Evolutionary conservation across 2,113 vertebrate genomes (phyloP), one percentile per base, ranked within the genome.

Genomic region (Otocyon megalotis): DNA sequence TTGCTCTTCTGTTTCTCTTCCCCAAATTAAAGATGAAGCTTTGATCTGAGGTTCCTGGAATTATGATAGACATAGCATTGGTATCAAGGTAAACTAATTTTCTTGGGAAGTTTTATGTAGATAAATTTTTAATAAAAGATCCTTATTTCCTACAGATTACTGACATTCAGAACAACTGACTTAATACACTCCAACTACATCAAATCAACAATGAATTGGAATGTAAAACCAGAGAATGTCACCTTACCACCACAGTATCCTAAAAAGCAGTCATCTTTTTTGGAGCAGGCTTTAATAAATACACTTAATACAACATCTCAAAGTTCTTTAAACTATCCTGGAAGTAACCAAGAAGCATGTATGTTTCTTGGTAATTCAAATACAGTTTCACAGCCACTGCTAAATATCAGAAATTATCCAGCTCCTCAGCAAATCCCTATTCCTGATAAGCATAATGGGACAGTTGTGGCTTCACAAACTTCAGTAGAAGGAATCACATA

Each of bases 191-290:
- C 77, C 72, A 90, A 50, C 26, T 60, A 12, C 50, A 82, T 76
- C 16, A 81, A 54, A 79, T 88, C 60, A 97, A 93, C 56, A 32
- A 99, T 99, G 99, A 98, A 98, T 89, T 99, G 99, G 98, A 99
- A 98, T 92, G 37, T 43, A 88, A 98, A 98, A 37, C 93, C 96
- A 43, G 88, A 93, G 20, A 94, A 95, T 83, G 93, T 97, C 54
- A 4, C 76, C 24, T 85, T 93, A 56, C 95, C 83, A 28, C 87
- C 96, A 10, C 28, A 13, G 0, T 97, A 96, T 72, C 28, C 86
- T 63, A 96, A 96, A 94, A 97, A n/a, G 20, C 97, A 97, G 54
- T 58, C 97, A 30, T 69, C 0, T 50, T 79, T 95, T 98, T 97
- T 96, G 43, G n/a, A 94, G 3, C 94, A 82, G 15, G n/a, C 87